Evolutionary conservation across 1,140 invertebrate species (phyloP), one percentile per base, ranked within the genome.

Genomic region (Lasaia peninsularis): DNA sequence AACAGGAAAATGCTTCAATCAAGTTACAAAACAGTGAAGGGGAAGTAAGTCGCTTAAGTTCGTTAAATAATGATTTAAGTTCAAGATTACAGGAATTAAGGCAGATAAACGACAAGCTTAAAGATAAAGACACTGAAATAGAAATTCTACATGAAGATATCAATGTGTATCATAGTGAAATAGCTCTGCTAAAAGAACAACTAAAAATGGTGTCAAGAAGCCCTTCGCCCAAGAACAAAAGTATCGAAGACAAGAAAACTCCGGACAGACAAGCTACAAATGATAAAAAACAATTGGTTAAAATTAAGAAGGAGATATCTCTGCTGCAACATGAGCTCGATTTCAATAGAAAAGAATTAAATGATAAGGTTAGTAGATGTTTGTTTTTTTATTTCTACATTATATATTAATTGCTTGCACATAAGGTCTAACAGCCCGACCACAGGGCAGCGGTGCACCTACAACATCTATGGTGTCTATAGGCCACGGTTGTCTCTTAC

Each of bases 251-350:
- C 7, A 75, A 58, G 61, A 69, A 58, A 14, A 52, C 62, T 1
- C 31, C 64, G 3, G 72, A 78, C 40, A 56, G 77, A 24, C 73
- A 78, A 18, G 69, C 77, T 1, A 71, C 52, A 20, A 71, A 54
- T 16, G 82, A 87, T 37, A 83, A 80, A 65, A 80, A 75, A 51
- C 82, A 87, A 31, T 48, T 90, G 7, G 73, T 70, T 0, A 89
- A 81, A 63, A 88, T 90, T 12, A 78, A 80, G 53, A 90, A 92
- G 58, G 90, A 93, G 69, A 90, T 93, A 32, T 76, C 87, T 51
- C 84, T 91, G 69, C 67, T 93, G 37, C 90, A 92, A 51, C 91
- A 92, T 58, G 90, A 92, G 51, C 64, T 92, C 0, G 90, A 91
- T 52, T 83, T 83, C 31, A 83, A 89, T 58, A 83, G 78, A 67